A percentile compares a stretch with the other conserved stretches of the same genome.
Conservation (phyloP, 2,797 vertebrate genomes). For the Pteropus rufus region DNA sequence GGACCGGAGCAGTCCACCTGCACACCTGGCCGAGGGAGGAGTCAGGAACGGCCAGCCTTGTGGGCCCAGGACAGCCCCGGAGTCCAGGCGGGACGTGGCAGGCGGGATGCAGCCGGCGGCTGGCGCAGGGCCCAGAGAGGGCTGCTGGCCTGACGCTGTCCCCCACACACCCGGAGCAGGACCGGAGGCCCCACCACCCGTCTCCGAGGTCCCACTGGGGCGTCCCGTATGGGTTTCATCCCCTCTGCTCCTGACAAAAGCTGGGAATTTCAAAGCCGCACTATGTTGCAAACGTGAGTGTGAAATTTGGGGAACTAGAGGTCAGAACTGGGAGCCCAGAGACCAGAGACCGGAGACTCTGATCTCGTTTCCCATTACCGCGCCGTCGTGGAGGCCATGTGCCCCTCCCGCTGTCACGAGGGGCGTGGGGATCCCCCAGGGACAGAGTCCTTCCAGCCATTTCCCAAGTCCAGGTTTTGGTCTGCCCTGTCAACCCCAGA, state of each 20-base stretch:
- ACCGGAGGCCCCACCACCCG: not conserved
- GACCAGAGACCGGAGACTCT: not conserved
- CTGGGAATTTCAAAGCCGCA: not conserved
- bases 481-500: not conserved
- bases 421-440: not conserved
- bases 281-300: not conserved
- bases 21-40: not conserved
- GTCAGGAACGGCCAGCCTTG: not conserved
- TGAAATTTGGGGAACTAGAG: not conserved
- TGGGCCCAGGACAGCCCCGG: not conserved
- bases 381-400: too few relatives aligned
- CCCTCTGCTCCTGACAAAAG: not conserved
- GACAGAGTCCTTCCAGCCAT: not conserved
- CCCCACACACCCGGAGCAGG: not conserved
- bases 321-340: not conserved
- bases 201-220: not conserved
- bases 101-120: accelerated
- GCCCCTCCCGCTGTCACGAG: too few relatives aligned
- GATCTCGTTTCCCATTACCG: too few relatives aligned
- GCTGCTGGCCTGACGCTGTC: too few relatives aligned
- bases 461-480: not conserved
- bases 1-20: not conserved
- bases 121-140: not conserved
- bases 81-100: not conserved
- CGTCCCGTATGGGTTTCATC: not conserved